Evolutionary conservation across 2,888 invertebrate species (phyloP).

Genomic region (Thereva nobilitata): DNA sequence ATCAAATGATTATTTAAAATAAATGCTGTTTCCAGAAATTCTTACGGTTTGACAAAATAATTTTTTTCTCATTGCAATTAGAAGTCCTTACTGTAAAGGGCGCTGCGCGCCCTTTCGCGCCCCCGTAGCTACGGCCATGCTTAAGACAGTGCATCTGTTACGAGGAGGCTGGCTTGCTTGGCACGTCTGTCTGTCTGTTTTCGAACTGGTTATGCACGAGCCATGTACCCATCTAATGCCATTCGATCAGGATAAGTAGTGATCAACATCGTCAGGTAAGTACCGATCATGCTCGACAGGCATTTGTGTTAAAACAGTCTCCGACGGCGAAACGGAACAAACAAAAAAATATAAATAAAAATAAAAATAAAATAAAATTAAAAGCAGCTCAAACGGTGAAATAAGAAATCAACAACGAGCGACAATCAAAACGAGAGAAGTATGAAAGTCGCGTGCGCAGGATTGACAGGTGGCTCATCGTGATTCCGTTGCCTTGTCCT

Average conservation of each 20-base stretch:
- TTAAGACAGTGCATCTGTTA: neutral
- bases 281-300: neutral
- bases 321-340: neutral
- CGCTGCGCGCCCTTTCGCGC: too few species aligned
- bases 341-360: neutral
- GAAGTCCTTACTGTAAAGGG: too few species aligned
- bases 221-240: neutral
- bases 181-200: neutral
- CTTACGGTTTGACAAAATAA: too few species aligned
- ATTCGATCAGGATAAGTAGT: slow-evolving; percentile 6
- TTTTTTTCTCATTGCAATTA: too few species aligned
- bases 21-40: too few species aligned
- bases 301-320: neutral
- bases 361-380: slow-evolving; percentile 7
- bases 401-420: slow-evolving; percentile 28
- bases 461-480: slow-evolving; percentile 41
- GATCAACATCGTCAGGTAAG: neutral
- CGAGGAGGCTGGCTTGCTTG: neutral
- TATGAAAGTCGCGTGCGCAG: slow-evolving; percentile 42
- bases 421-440: slow-evolving; percentile 32
- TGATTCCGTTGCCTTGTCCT: slow-evolving; percentile 12
- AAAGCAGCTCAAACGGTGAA: slow-evolving; percentile 4
- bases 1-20: too few species aligned
- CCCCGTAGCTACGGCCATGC: too few species aligned
- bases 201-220: neutral